phyloP scores from a whole-genome alignment of 1,140 invertebrate species.

The Palaemon carinicauda region DNA sequence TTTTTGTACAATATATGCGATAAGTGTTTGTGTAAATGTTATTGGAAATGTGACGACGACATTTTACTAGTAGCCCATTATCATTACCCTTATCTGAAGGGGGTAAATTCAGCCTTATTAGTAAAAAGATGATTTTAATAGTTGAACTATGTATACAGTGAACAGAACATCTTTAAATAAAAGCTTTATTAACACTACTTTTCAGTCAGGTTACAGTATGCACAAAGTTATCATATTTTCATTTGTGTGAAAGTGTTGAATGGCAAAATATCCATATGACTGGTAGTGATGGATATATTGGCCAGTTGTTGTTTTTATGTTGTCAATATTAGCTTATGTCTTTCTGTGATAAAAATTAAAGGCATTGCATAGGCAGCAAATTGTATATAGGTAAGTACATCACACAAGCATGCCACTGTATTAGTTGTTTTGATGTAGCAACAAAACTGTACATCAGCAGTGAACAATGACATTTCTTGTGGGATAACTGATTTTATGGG shows the following conservation, averaged over 20 bases:
- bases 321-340: conserved; percentile 54
- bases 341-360: conserved; percentile 54
- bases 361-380: conserved; percentile 52
- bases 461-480: neutral
- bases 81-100: no score
- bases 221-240: conserved; percentile 5
- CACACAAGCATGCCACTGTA: conserved; percentile 13
- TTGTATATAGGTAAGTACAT: conserved; percentile 12
- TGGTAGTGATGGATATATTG: conserved; percentile 29
- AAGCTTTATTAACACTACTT: no score
- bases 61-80: no score
- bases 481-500: conserved; percentile 7
- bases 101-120: no score
- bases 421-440: neutral
- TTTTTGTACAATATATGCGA: no score
- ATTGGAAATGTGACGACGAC: no score
- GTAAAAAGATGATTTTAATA: no score
- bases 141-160: no score
- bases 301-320: conserved; percentile 50
- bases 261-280: neutral
- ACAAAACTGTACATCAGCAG: no score
- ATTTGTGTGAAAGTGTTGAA: neutral
- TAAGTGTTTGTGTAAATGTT: no score
- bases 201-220: neutral
- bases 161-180: no score